Evolutionary conservation across 1,140 invertebrate species (phyloP), one percentile per base, ranked within the genome.

Genomic region (Ips typographus): DNA sequence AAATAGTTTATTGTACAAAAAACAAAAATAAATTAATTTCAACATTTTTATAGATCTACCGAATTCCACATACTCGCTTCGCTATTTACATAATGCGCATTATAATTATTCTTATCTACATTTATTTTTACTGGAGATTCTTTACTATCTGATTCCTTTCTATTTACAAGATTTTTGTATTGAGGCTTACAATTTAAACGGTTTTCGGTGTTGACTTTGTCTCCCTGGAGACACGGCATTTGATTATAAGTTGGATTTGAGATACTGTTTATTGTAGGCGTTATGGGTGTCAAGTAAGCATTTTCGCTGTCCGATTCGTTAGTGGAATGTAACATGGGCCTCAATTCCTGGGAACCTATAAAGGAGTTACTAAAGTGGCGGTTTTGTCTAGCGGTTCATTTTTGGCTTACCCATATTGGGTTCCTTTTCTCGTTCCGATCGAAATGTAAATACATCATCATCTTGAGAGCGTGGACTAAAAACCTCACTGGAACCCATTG

Each of bases 181-280:
- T 85, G 79, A 0, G 83, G 82, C 79, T 88, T 73, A 86, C 88
- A 3, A 86, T 81, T 70, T 89, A 89, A 77, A n/a, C 44, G n/a
- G 37, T 38, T 55, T 2, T 55, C 52, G 52, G 44, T 4, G 52
- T 5, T 6, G 5, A 22, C 37, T 55, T 38, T 6, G 8, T 0
- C 37, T 6, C 37, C 8, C 2, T 36, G 52, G 42, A 55, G 40
- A 36, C 36, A 52, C 22, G 75, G 75, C 39, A 72, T 68, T 1
- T 74, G 62, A 52, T 74, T 73, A 59, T 80, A 80, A 38, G 64
- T 71, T n/a, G 78, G 79, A 73, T 80, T 79, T 0, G 76, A 74
- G 57, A 77, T 73, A 73, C 74, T 76, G 6, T 71, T 72, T 57
- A 57, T 53, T 3, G 22, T 37, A 1, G 75, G 74, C 38, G 71